Base-by-base conservation (phyloP, 1,140 invertebrate species). In the Phthorimaea operculella region DNA sequence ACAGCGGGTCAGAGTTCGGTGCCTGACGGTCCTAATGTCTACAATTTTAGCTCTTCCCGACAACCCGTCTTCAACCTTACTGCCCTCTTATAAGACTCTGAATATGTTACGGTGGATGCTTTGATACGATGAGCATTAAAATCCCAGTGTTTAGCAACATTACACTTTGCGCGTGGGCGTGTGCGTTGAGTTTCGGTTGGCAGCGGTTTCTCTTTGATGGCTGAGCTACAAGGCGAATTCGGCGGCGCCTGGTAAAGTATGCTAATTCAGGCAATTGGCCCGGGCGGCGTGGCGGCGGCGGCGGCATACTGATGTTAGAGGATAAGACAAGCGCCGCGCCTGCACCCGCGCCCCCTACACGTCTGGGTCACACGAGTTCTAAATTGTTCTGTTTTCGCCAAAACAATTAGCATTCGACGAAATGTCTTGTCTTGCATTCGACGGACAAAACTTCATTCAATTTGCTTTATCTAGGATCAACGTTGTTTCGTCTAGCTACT, bases 261-360 rank as follows among this genome's bases (percentile, higher is more conserved):
- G 72, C 70, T 76, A 76, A 76, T 79, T 72, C 57, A 54, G 63
- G 62, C 68, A 76, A 79, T 79, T 79, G 76, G 59, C 42, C 47
- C 9, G 61, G 60, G 62, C 57, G 62, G 48, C 60, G 51, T 52
- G 54, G 11, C 50, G 51, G 49, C 44, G 54, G 28, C 51, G 39
- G 49, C 61, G 55, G 62, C 65, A 62, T 64, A 62, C 60, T 62
- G 62, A 68, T 65, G 58, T 47, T 47, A 47, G 44, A 47, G 44
- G 44, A 47, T 47, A 15, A 47, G 16, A 15, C n/a, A 15, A 9
- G 14, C 16, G 44, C 12, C 44, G 44, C 16, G 14, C 44, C 14
- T 15, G 44, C 44, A 11, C 11, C 16, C 14, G 44, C 44, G 44
- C 11, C n/a, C 44, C 11, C n/a, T 11, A 42, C 39, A 14, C 39